A percentile compares a stretch with the other conserved stretches of the same genome.
phyloP scores from a whole-genome alignment of 2,113 vertebrate genomes.

The Catagonus wagneri region DNA sequence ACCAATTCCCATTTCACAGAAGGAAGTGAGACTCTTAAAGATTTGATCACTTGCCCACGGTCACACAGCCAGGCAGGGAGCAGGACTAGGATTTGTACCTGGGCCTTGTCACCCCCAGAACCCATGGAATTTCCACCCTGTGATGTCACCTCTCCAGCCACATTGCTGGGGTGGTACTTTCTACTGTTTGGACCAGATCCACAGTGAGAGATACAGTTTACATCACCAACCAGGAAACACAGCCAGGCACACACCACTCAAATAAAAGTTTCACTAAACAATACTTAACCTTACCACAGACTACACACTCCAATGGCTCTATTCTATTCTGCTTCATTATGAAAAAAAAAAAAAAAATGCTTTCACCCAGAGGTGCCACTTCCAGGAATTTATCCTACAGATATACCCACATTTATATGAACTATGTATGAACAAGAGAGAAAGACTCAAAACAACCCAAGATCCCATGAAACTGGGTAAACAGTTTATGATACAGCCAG shows the following conservation, averaged over 20 bases:
- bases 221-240: not conserved
- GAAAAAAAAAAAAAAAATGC: not conserved
- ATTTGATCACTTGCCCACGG: fast-evolving
- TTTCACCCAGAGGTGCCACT: not conserved
- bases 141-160: not conserved
- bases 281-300: not conserved
- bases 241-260: fast-evolving
- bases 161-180: not conserved
- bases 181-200: not conserved
- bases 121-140: fast-evolving
- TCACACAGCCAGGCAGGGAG: not conserved
- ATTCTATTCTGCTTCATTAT: not conserved
- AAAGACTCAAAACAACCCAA: not conserved
- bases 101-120: not conserved
- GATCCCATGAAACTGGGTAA: not conserved
- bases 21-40: not conserved
- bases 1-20: not conserved
- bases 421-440: not conserved
- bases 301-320: fast-evolving
- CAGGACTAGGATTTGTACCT: not conserved
- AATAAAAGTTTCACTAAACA: not conserved
- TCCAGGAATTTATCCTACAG: not conserved
- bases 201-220: fast-evolving
- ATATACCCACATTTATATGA: not conserved
- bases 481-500: not conserved